Evolutionary conservation across 2,113 vertebrate species (phyloP).

Genomic region (Coracopsis vasa): DNA sequence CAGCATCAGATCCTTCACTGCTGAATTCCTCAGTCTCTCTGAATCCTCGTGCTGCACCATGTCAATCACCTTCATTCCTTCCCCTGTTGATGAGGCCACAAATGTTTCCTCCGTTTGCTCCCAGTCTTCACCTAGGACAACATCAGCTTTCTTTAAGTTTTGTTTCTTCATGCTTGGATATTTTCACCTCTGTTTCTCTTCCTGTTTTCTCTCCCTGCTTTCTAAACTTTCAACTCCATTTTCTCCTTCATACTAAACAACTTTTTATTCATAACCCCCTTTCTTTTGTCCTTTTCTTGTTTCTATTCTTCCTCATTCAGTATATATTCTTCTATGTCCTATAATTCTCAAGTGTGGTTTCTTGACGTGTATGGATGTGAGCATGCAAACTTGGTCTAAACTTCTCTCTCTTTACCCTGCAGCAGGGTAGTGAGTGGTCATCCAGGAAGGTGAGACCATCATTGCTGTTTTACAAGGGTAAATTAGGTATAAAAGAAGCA

Average conservation of each 20-base stretch:
- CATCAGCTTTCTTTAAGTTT: not conserved
- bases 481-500: not conserved
- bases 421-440: not conserved
- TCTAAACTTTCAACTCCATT: not conserved
- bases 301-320: not conserved
- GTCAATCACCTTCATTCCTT: conserved; percentile 62
- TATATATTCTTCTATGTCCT: not conserved
- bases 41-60: conserved; percentile 58
- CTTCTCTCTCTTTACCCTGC: not conserved
- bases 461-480: not conserved
- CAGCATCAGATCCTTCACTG: not conserved
- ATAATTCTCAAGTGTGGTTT: not conserved
- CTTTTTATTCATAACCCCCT: not conserved
- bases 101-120: conserved; percentile 70
- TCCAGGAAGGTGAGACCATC: not conserved
- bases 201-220: not conserved
- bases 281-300: not conserved
- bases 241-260: not conserved
- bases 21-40: not conserved
- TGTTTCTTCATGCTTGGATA: not conserved
- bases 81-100: conserved; percentile 66
- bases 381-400: not conserved
- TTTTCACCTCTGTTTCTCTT: not conserved
- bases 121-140: conserved; percentile 32
- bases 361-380: not conserved